Base-by-base conservation (phyloP, 1,140 invertebrate species). In the Ostrea denselamellosa region DNA sequence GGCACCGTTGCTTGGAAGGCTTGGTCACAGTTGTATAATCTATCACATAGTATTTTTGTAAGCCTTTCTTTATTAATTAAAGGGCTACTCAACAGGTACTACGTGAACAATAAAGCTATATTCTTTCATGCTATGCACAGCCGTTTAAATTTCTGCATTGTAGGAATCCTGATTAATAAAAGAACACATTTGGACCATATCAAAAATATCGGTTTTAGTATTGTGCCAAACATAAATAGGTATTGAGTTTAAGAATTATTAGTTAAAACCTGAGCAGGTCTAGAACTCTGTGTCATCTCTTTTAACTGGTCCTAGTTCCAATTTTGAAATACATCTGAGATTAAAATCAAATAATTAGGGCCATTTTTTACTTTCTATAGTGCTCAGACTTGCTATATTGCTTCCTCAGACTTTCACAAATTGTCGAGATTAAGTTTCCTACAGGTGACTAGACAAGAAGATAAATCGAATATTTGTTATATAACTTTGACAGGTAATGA, bases 11-110 rank as follows among this genome's bases (percentile, higher is more conserved):
- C 68, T 28, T 77, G 68, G 68, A 77, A 34, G 68, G 14, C 22
- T 25, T 77, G 68, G 22, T 77, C 68, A 25, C 22, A 77, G 28
- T 77, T 77, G 68, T 77, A 77, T 77, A 77, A 77, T 77, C 68
- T 77, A 77, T 77, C 68, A 77, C 68, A 77, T 77, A 77, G 68
- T 77, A 77, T 77, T 77, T 77, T 77, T 77, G 68, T 77, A 77
- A 77, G 68, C 68, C 68, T 77, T 77, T 77, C 68, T 77, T 77
- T 77, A 77, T 77, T 77, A 77, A 77, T 77, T 77, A 77, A 77
- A 77, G 68, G 68, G 68, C 68, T 17, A 77, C 68, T 77, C 68
- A 77, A 77, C 68, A 77, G 68, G 68, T 77, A 28, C 68, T 25
- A 4, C 12, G 8, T 28, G 68, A 77, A 77, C 68, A 77, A 77